These are phyloP conservation scores for Tragopan temminckii DNA, from an alignment of 2,797 vertebrate genomes.

Conservation along the genomic window DNA sequence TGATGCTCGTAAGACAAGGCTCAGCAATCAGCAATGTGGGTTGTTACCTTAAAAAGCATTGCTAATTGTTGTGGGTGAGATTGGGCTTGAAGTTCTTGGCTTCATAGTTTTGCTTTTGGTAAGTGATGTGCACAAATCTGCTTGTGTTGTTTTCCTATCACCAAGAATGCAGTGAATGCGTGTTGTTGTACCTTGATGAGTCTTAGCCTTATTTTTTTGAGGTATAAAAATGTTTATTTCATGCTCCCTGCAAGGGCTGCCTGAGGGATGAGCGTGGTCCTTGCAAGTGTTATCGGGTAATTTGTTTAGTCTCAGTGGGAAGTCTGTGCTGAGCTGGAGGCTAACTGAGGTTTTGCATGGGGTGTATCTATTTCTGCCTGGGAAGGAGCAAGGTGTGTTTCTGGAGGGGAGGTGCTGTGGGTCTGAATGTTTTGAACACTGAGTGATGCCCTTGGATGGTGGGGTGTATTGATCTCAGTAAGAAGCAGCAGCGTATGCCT, in stretches of 20 bases:
- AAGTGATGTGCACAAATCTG: not conserved
- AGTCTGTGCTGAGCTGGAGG: not conserved
- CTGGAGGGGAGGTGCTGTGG: not conserved
- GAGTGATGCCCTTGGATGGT: not conserved
- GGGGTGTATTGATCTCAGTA: rapidly evolving
- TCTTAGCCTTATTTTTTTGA: not conserved
- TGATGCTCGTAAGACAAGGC: not conserved
- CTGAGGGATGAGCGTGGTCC: not conserved
- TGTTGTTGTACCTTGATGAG: not conserved
- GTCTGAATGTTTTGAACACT: not conserved
- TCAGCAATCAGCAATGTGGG: rapidly evolving
- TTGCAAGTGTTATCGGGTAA: not conserved
- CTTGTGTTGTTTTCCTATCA: not conserved
- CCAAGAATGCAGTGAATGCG: not conserved
- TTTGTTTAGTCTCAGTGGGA: not conserved
- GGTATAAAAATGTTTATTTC: not conserved
- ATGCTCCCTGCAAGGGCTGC: not conserved
- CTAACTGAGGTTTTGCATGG: not conserved
- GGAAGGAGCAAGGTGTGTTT: not conserved
- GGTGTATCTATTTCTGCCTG: not conserved
- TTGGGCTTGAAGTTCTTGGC: not conserved
- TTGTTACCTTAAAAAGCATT: not conserved
- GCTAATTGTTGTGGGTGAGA: rapidly evolving
- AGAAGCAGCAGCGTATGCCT: not conserved
- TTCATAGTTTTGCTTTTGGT: not conserved